Evolutionary conservation across 1,140 invertebrate species (phyloP), one percentile per base, ranked within the genome.

Genomic region (Diorhabda sublineata): DNA sequence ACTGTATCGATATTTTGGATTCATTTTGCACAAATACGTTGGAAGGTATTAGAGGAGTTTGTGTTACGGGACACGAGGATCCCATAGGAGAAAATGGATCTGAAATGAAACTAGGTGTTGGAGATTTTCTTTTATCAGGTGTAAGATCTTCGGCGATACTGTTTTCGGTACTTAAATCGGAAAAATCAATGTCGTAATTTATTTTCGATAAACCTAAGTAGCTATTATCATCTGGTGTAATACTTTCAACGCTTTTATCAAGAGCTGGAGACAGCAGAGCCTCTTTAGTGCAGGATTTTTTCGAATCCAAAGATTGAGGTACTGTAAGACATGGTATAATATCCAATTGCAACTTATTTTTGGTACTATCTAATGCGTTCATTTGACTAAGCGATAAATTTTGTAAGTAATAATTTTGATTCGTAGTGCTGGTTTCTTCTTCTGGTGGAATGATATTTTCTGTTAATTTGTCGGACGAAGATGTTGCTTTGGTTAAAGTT

Each of bases 111-210:
- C 71, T 75, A 58, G 80, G 70, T 60, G 66, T 80, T 0, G 71
- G 70, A 26, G 70, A 76, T 64, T 73, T 72, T 9, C 71, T 59
- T 69, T 78, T 80, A 68, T 77, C 76, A 4, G 75, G 76, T n/a
- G 83, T 84, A 11, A 82, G 68, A 58, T 88, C 87, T 56, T 90
- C 88, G 3, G 86, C 85, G 11, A 85, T 80, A 70, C 89, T 90
- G 74, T 89, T 90, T 3, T 90, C 89, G 0, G 84, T 86, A 71
- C 89, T 91, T 45, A 88, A 81, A 79, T 90, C 89, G 3, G 88
- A 90, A 61, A 89, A 81, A 76, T 90, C 89, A 59, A 91, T 90
- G 70, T 90, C 90, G 74, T 90, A 91, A 79, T 89, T 90, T 41
- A 90, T 86, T 74, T 87, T 87, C n/a, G 86, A 87, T 8, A 90